Conservation (phyloP, 2,888 invertebrate genomes). For the Antheraea yamamai region DNA sequence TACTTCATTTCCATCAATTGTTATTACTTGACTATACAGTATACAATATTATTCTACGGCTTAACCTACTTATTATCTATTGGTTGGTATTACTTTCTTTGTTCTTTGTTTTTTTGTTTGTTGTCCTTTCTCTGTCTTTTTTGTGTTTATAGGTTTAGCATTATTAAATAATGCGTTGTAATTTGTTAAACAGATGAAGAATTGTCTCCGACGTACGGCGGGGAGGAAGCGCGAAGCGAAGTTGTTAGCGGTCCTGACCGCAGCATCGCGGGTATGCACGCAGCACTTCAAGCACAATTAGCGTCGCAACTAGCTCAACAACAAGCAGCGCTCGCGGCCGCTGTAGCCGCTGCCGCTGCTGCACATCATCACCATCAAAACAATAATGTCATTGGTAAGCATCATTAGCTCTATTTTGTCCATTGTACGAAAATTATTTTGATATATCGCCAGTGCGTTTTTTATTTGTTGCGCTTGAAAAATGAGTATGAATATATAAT, state of each 20-base stretch:
- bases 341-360: conserved; percentile 82
- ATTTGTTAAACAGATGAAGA: conserved; percentile 70
- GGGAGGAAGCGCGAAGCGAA: conserved; percentile 78
- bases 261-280: conserved; percentile 62
- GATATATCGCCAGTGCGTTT: not conserved
- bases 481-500: not conserved
- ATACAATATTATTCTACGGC: too few species aligned
- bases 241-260: conserved; percentile 46
- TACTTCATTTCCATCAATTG: too few species aligned
- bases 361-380: conserved; percentile 84
- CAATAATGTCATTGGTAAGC: conserved; percentile 82
- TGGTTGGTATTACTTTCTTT: too few species aligned
- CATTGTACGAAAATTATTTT: not conserved
- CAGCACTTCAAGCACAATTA: conserved; percentile 83
- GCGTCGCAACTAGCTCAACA: conserved; percentile 83
- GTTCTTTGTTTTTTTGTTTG: too few species aligned
- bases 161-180: not conserved
- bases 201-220: conserved; percentile 65
- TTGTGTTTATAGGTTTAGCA: not conserved
- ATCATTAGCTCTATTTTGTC: not conserved
- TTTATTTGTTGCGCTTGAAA: not conserved
- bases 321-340: conserved; percentile 79
- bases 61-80: too few species aligned
- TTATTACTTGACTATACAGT: too few species aligned
- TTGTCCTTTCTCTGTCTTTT: too few species aligned